phyloP scores from a whole-genome alignment of 2,888 invertebrate species.

The Drosophila algonquin region DNA sequence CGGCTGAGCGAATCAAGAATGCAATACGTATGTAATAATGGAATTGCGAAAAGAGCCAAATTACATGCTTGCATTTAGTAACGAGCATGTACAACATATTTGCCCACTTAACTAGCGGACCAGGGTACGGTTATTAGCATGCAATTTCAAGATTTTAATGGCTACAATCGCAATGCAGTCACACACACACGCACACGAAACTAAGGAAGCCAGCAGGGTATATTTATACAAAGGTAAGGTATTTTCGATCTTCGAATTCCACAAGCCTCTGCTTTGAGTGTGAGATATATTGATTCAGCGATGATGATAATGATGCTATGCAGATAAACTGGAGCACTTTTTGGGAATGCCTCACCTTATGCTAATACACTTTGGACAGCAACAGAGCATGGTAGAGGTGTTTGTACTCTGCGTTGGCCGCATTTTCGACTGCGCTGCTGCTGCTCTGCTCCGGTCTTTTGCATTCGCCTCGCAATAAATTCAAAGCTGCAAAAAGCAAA shows the following conservation, averaged over 20 bases:
- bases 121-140: slow-evolving; percentile 69
- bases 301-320: too few relatives aligned
- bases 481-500: slow-evolving; percentile 45
- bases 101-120: slow-evolving; percentile 69
- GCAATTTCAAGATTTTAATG: slow-evolving; percentile 76
- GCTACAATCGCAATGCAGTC: slow-evolving; percentile 55
- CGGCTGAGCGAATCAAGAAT: slow-evolving; percentile 41
- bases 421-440: slow-evolving; percentile 22
- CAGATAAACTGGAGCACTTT: neutral
- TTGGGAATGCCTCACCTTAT: neutral
- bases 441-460: slow-evolving; percentile 10
- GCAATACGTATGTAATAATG: slow-evolving; percentile 47
- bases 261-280: neutral
- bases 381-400: slow-evolving; percentile 8
- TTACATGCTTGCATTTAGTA: slow-evolving; percentile 75
- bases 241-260: neutral
- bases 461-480: slow-evolving; percentile 62
- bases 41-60: slow-evolving; percentile 64
- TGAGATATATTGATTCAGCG: too few relatives aligned
- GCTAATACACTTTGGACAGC: neutral
- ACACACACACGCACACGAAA: slow-evolving; percentile 33
- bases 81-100: slow-evolving; percentile 75
- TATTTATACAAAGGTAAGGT: neutral
- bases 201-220: slow-evolving; percentile 1
- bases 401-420: slow-evolving; percentile 44